These are phyloP conservation scores for Drosophila limbata DNA, from an alignment of 2,888 invertebrate genomes.

Conservation along the genomic window DNA sequence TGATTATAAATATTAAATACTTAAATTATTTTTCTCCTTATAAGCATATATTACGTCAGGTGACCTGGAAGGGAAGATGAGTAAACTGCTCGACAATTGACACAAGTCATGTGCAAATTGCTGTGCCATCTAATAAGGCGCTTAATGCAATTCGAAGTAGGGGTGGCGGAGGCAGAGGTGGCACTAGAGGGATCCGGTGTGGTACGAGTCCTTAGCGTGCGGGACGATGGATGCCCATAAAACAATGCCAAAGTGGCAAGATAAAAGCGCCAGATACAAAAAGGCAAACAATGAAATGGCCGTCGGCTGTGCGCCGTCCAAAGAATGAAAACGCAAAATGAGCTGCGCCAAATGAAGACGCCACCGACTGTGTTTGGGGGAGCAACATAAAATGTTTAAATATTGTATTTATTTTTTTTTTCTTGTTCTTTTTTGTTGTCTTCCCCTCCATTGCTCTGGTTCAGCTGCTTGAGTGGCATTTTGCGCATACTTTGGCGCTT, in stretches of 20 bases:
- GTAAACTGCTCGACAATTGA: constrained; percentile 53
- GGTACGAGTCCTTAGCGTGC: neutral
- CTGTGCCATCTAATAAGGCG: constrained; percentile 72
- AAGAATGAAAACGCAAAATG: constrained; percentile 71
- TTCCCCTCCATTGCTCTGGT: neutral
- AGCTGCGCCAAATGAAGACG: constrained; percentile 65
- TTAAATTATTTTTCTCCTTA: constrained; percentile 25
- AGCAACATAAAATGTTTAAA: constrained; percentile 63
- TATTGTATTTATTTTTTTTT: constrained; percentile 39
- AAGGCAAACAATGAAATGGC: constrained; percentile 64
- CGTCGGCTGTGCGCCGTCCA: constrained; percentile 51
- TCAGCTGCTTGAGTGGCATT: constrained; percentile 46
- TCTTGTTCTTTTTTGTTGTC: neutral
- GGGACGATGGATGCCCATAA: constrained; percentile 46
- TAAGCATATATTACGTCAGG: neutral
- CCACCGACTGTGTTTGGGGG: constrained; percentile 5
- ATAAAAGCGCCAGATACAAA: constrained; percentile 72
- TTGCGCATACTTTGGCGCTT: constrained; percentile 64
- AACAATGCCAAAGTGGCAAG: constrained; percentile 75
- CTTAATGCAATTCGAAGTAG: constrained; percentile 67
- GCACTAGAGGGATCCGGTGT: neutral
- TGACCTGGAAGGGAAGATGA: neutral
- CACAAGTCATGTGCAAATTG: constrained; percentile 68
- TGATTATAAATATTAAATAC: constrained; percentile 52
- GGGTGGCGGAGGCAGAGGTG: neutral